Evolutionary conservation across 2,797 vertebrate species (phyloP).

Genomic region (Anas bahamensis): DNA sequence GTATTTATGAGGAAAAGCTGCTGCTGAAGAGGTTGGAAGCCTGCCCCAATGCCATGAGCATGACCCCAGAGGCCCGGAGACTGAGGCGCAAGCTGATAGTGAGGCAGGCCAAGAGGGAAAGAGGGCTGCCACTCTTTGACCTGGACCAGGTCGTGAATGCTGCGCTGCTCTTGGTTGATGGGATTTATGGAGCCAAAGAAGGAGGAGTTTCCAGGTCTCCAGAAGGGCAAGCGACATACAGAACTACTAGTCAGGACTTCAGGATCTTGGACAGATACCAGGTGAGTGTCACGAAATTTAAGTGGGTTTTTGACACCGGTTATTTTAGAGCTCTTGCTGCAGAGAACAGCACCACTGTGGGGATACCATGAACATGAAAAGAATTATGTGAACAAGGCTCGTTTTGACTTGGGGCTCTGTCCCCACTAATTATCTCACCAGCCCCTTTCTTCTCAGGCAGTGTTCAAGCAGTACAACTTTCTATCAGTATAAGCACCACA

Average conservation of each 20-base stretch:
- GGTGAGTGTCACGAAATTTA: conserved; percentile 73
- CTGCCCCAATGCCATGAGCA: conserved; percentile 88
- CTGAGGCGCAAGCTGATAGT: conserved; percentile 91
- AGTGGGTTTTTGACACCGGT: background rate
- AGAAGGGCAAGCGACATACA: conserved; percentile 76
- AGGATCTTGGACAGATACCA: conserved; percentile 95
- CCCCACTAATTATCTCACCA: background rate
- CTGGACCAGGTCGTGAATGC: conserved; percentile 89
- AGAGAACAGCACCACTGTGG: background rate
- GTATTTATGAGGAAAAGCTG: conserved; percentile 91
- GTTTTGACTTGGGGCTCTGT: background rate
- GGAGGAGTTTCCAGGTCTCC: conserved; percentile 66
- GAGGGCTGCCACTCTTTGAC: conserved; percentile 92
- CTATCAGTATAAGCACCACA: background rate
- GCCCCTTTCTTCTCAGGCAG: background rate
- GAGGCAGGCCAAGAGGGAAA: conserved; percentile 90
- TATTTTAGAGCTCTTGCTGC: background rate
- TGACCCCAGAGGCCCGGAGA: conserved; percentile 89
- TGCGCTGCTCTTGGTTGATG: conserved; percentile 89
- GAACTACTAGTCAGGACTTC: conserved; percentile 89
- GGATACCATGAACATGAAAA: background rate
- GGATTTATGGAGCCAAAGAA: conserved; percentile 87
- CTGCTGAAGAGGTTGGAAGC: conserved; percentile 89
- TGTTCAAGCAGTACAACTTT: background rate
- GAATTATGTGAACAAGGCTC: background rate